These are phyloP conservation scores for Neoaliturus tenellus DNA, from an alignment of 2,888 invertebrate genomes.

Conservation along the genomic window DNA sequence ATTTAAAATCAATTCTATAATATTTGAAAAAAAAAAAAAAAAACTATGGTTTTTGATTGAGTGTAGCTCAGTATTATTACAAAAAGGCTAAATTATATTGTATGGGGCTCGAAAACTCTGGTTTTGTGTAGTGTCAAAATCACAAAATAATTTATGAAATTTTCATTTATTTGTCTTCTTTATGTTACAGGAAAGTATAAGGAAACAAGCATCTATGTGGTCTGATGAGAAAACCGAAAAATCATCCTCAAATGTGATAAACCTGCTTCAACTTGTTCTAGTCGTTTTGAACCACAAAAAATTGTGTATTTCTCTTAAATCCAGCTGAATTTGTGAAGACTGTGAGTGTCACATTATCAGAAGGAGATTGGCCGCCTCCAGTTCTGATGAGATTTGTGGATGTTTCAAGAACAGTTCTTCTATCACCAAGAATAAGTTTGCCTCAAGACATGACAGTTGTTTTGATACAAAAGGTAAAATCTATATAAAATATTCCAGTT, in stretches of 20 bases:
- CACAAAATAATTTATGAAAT: too few species aligned
- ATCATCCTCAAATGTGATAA: slow-evolving; percentile 69
- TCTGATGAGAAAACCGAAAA: slow-evolving; percentile 65
- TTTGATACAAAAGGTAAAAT: slow-evolving; percentile 77
- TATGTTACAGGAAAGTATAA: slow-evolving; percentile 8
- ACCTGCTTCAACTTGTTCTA: slow-evolving; percentile 77
- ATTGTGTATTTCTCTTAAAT: slow-evolving; percentile 79
- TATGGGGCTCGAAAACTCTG: too few species aligned
- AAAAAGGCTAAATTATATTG: too few species aligned
- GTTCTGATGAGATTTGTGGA: slow-evolving; percentile 62
- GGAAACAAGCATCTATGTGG: slow-evolving; percentile 27
- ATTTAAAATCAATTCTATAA: too few species aligned
- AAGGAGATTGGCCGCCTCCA: neutral
- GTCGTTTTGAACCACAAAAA: slow-evolving; percentile 79
- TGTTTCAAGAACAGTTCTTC: slow-evolving; percentile 68
- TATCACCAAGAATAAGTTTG: slow-evolving; percentile 77
- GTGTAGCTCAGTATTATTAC: too few species aligned
- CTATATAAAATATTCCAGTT: neutral
- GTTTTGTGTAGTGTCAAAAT: too few species aligned
- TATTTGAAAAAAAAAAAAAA: too few species aligned
- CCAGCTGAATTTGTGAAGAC: slow-evolving; percentile 77
- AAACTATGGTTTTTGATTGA: too few species aligned
- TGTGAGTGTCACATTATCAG: slow-evolving; percentile 69
- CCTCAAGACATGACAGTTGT: slow-evolving; percentile 84
- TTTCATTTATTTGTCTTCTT: too few species aligned